A percentile compares a stretch with the other conserved stretches of the same genome.
phyloP scores from a whole-genome alignment of 2,113 vertebrate genomes.

The Pyxicephalus adspersus region DNA sequence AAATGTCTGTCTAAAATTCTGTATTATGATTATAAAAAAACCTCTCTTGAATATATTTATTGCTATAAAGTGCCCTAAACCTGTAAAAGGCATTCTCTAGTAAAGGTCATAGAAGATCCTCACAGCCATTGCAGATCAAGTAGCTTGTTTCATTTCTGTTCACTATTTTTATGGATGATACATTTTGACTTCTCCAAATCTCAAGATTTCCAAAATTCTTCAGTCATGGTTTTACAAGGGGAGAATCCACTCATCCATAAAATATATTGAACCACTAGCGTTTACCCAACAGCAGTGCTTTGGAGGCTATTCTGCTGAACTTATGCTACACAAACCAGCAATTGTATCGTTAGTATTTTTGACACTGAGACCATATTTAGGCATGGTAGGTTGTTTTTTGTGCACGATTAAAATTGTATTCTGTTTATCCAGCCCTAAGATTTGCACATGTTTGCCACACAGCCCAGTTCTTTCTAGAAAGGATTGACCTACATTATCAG shows the following conservation, averaged over 20 bases:
- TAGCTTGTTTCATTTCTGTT: neutral
- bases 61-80: too few species aligned
- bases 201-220: conserved; percentile 21
- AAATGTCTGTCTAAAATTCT: too few species aligned
- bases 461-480: too few species aligned
- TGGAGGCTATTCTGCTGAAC: neutral
- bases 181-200: conserved; percentile 2
- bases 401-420: too few species aligned
- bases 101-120: neutral
- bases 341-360: too few species aligned
- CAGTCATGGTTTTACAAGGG: conserved; percentile 14
- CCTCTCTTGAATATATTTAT: too few species aligned
- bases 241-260: conserved; percentile 5
- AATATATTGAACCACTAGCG: neutral
- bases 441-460: too few species aligned
- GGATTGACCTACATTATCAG: neutral
- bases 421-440: too few species aligned
- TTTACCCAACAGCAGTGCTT: conserved; percentile 3
- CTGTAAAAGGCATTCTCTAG: neutral
- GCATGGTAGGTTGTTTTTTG: too few species aligned
- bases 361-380: too few species aligned
- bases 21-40: too few species aligned
- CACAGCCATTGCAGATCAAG: neutral
- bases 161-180: conserved; percentile 4
- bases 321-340: too few species aligned